Evolutionary conservation across 1,140 invertebrate genomes (phyloP).

Genomic region (Drosophila busckii): DNA sequence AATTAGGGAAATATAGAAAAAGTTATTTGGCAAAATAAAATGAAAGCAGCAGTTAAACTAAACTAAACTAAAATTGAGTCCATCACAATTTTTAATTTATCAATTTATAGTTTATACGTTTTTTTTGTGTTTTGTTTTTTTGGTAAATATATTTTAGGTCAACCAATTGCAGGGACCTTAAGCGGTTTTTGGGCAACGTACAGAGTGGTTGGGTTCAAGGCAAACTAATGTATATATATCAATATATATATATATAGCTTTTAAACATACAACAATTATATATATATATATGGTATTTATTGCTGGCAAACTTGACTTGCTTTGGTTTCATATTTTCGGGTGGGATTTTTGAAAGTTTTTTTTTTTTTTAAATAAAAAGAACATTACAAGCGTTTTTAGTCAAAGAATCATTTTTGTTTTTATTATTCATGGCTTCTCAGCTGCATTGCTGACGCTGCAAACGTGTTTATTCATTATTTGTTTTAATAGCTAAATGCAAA

Average conservation of each 20-base stretch:
- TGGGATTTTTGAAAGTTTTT: constrained; percentile 7
- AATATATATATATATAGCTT: too few relatives aligned
- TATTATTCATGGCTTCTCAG: constrained; percentile 72
- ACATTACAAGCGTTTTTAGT: constrained; percentile 78
- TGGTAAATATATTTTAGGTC: too few relatives aligned
- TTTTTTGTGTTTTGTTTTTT: constrained; percentile 11
- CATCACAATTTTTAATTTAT: constrained; percentile 78
- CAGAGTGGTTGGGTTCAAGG: constrained; percentile 52
- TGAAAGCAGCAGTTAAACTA: constrained; percentile 52
- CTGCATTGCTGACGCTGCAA: too few relatives aligned
- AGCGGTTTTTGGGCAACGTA: constrained; percentile 43
- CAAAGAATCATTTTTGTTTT: constrained; percentile 74
- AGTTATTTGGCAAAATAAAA: constrained; percentile 24
- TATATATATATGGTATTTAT: constrained; percentile 22
- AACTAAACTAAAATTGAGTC: constrained; percentile 73
- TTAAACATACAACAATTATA: too few relatives aligned
- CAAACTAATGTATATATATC: too few relatives aligned
- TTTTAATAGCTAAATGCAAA: constrained; percentile 28
- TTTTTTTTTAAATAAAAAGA: constrained; percentile 62
- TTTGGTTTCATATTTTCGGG: constrained; percentile 14
- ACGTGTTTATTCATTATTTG: too few relatives aligned
- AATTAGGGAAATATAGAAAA: constrained; percentile 4
- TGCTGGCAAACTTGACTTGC: constrained; percentile 25
- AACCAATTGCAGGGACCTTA: constrained; percentile 38
- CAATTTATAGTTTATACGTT: constrained; percentile 40